phyloP scores from a whole-genome alignment of 2,113 vertebrate species.

The Cottus gobio region DNA sequence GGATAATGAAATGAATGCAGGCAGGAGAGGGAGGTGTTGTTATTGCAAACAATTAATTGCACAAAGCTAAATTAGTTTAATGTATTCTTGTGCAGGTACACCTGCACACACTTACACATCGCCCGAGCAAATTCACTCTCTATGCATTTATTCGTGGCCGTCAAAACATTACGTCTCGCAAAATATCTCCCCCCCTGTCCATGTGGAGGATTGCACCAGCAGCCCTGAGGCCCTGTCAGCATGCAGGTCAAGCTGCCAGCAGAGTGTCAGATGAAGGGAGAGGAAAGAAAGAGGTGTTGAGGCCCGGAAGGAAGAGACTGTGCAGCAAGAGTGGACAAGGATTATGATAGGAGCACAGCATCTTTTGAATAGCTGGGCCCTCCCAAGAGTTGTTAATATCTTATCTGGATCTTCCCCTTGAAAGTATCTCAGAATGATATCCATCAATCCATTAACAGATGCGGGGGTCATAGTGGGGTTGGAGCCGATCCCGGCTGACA shows the following conservation, averaged over 20 bases:
- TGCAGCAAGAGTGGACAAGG: background rate
- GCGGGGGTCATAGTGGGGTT: background rate
- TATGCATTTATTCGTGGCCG: constrained; percentile 26
- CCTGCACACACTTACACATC: background rate
- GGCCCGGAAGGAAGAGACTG: background rate
- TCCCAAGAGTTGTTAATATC: background rate
- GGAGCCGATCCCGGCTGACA: background rate
- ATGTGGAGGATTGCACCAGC: constrained; percentile 1
- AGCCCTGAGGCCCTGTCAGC: constrained; percentile 26
- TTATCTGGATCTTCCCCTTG: background rate
- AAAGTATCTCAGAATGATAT: background rate
- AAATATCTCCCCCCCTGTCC: constrained; percentile 5
- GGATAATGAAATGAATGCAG: constrained; percentile 12
- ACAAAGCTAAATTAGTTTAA: background rate
- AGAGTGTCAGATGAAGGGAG: constrained; percentile 4
- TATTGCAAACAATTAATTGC: background rate
- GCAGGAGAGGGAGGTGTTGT: background rate
- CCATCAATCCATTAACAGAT: background rate
- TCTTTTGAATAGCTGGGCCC: background rate
- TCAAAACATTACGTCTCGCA: constrained; percentile 17
- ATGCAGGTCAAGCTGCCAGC: constrained; percentile 10
- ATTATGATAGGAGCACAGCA: background rate
- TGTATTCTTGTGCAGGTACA: background rate
- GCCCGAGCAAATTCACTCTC: background rate
- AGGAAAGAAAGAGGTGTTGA: no score